phyloP scores from a whole-genome alignment of 2,888 invertebrate species.

The Luffia ferchaultella region DNA sequence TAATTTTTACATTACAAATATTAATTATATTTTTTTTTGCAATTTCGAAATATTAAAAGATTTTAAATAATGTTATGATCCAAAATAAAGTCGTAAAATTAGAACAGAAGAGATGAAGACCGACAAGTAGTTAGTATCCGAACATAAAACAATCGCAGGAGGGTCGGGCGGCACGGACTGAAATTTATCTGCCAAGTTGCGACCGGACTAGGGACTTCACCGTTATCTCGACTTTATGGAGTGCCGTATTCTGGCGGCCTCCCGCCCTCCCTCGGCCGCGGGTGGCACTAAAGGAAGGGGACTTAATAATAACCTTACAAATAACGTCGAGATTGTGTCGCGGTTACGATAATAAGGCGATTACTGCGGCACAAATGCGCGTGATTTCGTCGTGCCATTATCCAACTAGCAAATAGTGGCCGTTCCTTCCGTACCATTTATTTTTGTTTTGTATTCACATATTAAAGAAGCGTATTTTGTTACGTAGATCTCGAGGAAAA shows the following conservation, averaged over 20 bases:
- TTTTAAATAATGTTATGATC: too few relatives aligned
- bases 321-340: conserved; percentile 1
- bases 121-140: too few relatives aligned
- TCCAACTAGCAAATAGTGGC: conserved; percentile 31
- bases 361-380: background rate
- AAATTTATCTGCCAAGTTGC: background rate
- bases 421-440: too few relatives aligned
- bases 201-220: background rate
- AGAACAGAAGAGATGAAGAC: too few relatives aligned
- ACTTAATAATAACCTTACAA: conserved; percentile 2
- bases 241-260: background rate
- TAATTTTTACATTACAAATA: too few relatives aligned
- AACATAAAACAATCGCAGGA: background rate
- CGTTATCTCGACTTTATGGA: background rate
- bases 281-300: background rate
- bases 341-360: conserved; percentile 1
- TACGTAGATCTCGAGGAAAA: too few relatives aligned
- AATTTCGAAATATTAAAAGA: too few relatives aligned
- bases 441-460: too few relatives aligned
- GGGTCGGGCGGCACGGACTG: background rate
- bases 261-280: background rate
- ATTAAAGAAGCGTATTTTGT: too few relatives aligned
- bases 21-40: too few relatives aligned
- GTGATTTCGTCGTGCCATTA: conserved; percentile 16
- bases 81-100: too few relatives aligned